Percentiles rank a stretch among this genome's conserved stretches.
Conservation (phyloP, 1,140 invertebrate genomes). For the Trissolcus basalis region DNA sequence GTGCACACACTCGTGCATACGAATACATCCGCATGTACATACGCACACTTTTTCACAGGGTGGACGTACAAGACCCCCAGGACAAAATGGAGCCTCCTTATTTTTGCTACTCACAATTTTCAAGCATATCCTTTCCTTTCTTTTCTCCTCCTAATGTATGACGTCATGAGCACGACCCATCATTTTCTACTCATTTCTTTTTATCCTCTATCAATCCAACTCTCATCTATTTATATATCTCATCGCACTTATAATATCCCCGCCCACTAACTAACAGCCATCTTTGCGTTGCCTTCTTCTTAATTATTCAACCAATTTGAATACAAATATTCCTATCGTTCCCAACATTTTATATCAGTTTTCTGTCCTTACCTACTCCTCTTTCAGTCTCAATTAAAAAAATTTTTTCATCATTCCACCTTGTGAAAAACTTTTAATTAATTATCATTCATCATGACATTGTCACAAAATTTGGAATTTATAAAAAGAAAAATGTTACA, state of each 20-base stretch:
- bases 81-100: conserved; percentile 75
- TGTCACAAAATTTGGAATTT: too few relatives aligned
- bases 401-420: too few relatives aligned
- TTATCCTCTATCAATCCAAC: conserved; percentile 4
- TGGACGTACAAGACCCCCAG: conserved; percentile 70
- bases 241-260: too few relatives aligned
- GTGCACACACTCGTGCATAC: conserved; percentile 46
- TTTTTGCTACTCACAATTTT: conserved; percentile 68
- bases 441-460: too few relatives aligned
- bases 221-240: neutral
- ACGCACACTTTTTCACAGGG: conserved; percentile 53
- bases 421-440: too few relatives aligned
- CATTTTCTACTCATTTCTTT: conserved; percentile 31
- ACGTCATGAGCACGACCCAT: conserved; percentile 45
- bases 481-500: too few relatives aligned
- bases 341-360: conserved; percentile 10
- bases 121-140: conserved; percentile 70
- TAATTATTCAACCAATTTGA: too few relatives aligned
- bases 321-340: too few relatives aligned
- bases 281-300: too few relatives aligned
- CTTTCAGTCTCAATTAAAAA: too few relatives aligned
- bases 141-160: conserved; percentile 52
- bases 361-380: too few relatives aligned
- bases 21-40: conserved; percentile 57
- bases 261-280: too few relatives aligned